A percentile compares a stretch with the other conserved stretches of the same genome.
Conservation (phyloP, 2,888 invertebrate species). For the Deilephila porcellus region DNA sequence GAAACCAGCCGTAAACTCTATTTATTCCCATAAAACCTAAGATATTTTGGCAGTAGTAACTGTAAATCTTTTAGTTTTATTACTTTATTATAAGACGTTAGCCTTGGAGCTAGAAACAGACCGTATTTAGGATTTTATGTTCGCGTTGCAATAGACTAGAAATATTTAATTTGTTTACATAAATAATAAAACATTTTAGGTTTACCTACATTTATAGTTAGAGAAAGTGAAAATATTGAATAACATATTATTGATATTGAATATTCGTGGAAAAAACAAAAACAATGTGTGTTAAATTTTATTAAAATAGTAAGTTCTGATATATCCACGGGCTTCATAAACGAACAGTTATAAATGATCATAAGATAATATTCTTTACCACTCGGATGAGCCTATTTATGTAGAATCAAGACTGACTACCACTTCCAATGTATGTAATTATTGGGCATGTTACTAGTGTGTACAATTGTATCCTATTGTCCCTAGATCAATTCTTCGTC, state of each 20-base stretch:
- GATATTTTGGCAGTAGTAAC: constrained; percentile 1
- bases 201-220: no score
- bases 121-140: constrained; percentile 9
- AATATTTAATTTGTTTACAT: not conserved
- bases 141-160: not conserved
- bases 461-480: not conserved
- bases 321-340: no score
- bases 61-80: constrained; percentile 18
- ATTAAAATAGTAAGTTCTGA: no score
- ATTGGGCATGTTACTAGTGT: not conserved
- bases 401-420: no score
- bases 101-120: not conserved
- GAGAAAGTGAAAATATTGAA: no score
- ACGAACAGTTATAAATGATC: no score
- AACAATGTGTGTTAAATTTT: no score
- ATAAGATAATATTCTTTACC: no score
- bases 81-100: constrained; percentile 3
- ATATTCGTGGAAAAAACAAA: no score
- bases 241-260: no score
- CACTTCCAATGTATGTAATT: no score
- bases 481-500: constrained; percentile 89
- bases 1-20: not conserved
- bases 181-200: not conserved
- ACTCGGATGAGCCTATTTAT: no score
- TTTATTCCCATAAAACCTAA: constrained; percentile 15